Percentiles rank a stretch among this genome's conserved stretches.
Evolutionary conservation across 2,888 invertebrate genomes (phyloP).

Genomic region (Helobdella robusta): DNA sequence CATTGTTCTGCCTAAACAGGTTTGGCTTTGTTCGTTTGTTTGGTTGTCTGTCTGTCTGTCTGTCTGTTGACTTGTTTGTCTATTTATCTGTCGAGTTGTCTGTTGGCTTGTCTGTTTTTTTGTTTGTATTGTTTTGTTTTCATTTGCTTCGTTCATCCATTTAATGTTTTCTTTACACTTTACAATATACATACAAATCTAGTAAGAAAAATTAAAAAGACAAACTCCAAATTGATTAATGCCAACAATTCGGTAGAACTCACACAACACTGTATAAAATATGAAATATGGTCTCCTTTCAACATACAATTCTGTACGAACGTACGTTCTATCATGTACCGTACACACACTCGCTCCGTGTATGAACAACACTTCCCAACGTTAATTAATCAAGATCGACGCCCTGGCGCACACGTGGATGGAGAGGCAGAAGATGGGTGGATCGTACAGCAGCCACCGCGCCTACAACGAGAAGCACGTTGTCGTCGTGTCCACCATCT

Average conservation of each 20-base stretch:
- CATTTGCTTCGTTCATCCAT: neutral
- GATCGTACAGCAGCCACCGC: constrained; percentile 78
- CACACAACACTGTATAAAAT: too few species aligned
- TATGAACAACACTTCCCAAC: too few species aligned
- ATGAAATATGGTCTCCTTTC: too few species aligned
- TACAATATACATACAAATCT: neutral
- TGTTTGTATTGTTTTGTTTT: constrained; percentile 34
- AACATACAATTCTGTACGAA: too few species aligned
- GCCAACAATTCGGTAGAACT: too few species aligned
- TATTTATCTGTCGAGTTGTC: neutral
- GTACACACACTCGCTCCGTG: too few species aligned
- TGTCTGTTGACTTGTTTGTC: neutral
- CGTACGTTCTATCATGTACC: too few species aligned
- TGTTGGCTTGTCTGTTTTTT: neutral
- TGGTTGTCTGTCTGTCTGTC: neutral
- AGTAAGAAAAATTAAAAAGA: too few species aligned
- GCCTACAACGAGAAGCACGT: constrained; percentile 95
- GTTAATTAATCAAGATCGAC: too few species aligned
- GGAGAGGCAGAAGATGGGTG: constrained; percentile 91
- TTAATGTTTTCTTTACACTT: neutral
- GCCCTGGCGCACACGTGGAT: constrained; percentile 96
- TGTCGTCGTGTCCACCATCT: constrained; percentile 90
- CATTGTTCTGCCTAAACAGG: constrained; percentile 91
- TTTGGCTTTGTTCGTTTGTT: constrained; percentile 44
- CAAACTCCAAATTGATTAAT: too few species aligned